These are phyloP conservation scores for Peromyscus leucopus DNA, from an alignment of 2,113 vertebrate species.

Conservation along the genomic window DNA sequence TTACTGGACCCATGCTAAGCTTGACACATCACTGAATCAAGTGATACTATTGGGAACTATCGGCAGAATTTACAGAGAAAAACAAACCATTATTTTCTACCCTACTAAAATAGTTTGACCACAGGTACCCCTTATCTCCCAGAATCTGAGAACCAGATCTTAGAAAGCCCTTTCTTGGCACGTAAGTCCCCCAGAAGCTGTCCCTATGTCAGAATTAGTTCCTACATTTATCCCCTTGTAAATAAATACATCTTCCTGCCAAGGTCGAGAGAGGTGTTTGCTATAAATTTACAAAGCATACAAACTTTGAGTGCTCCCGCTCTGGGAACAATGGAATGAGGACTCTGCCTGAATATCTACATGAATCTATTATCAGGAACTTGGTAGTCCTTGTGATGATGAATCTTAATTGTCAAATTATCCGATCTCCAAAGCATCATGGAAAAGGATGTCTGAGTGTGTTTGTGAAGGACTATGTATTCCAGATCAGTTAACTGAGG, in stretches of 20 bases:
- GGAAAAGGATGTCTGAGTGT: background rate
- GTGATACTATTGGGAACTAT: background rate
- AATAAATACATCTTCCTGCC: background rate
- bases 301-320: background rate
- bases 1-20: background rate
- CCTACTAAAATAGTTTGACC: slow-evolving; percentile 36
- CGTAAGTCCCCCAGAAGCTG: background rate
- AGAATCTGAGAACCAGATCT: background rate
- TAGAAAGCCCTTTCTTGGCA: background rate
- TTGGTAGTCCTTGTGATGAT: background rate
- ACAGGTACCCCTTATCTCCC: background rate
- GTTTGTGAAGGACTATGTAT: background rate
- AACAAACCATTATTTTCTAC: background rate
- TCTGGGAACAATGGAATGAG: background rate
- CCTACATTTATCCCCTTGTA: background rate
- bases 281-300: slow-evolving; percentile 16
- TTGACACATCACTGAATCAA: background rate
- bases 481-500: background rate
- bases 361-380: slow-evolving; percentile 12
- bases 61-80: background rate
- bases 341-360: background rate
- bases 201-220: background rate
- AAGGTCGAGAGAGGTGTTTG: background rate
- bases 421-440: background rate
- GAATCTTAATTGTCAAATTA: background rate